Percentiles rank a stretch among this genome's conserved stretches.
These are phyloP conservation scores for roundworm (Caenorhabditis elegans) DNA, from an alignment of 1,140 invertebrate species.

Conservation along the genomic window WBcel235 BX284602.5:12904501-12905000, in stretches of 20 bases:
- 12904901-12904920: background rate
- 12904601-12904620: background rate
- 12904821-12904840: too few relatives aligned
- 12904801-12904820: background rate
- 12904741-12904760: background rate
- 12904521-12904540: background rate
- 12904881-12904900: background rate
- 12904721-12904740: background rate
- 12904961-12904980: background rate
- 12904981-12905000: background rate
- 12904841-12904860: too few relatives aligned
- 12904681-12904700: background rate
- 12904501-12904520: background rate
- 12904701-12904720: background rate
- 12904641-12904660: conserved; percentile 1
- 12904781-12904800: conserved; percentile 3
- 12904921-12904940: background rate
- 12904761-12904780: conserved; percentile 1
- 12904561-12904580: background rate
- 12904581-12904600: background rate
- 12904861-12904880: background rate
- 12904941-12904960: background rate
- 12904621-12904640: background rate
- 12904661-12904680: conserved; percentile 9
- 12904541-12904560: too few relatives aligned